Base-by-base conservation (phyloP, 2,888 invertebrate species). In the Busseola fusca region DNA sequence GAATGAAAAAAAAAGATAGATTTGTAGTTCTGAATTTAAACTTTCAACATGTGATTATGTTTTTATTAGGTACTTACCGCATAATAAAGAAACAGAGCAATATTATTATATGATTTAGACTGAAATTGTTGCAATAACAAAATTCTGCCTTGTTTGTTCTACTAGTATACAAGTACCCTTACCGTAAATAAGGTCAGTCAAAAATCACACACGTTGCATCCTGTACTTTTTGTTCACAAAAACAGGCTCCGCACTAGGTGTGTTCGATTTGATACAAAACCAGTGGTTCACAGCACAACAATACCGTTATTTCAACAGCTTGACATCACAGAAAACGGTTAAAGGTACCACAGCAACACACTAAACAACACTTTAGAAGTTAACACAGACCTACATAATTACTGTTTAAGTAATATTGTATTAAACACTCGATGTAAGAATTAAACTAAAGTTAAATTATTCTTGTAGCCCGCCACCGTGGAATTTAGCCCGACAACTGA, bases 241-340 rank as follows among this genome's bases (percentile, higher is more conserved):
- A 91, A 90, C 90, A 88, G 88, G 89, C 91, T 89, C 72, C 78
- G 80, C 81, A 86, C 84, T 89, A 93, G 92, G 92, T 90, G 91
- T 91, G 92, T 90, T 90, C 88, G 89, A 92, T 92, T 90, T 92
- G 88, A 91, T 88, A 91, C 87, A 87, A 80, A 84, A 84, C 83
- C 80, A 78, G 79, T 68, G 74, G 85, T 75, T 84, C 86, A 85
- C 81, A 83, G 74, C 78, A 78, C 80, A 80, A 81, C 88, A 86
- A 90, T 93, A 92, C 94, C 94, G 94, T 94, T 94, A 94, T 83
- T 84, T 83, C 78, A 82, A 80, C 86, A 87, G 85, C 87, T 88
- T 88, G 78, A 89, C 87, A 89, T 87, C 87, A 87, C 87, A 82
- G 71, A 83, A 86, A 83, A 82, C 82, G 79, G 66, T 64, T 63